Percentiles rank a stretch among this genome's conserved stretches.
Evolutionary conservation across 92 coral and sea anemone species (phyloP).

Genomic region (Zoanthus gigantus): DNA sequence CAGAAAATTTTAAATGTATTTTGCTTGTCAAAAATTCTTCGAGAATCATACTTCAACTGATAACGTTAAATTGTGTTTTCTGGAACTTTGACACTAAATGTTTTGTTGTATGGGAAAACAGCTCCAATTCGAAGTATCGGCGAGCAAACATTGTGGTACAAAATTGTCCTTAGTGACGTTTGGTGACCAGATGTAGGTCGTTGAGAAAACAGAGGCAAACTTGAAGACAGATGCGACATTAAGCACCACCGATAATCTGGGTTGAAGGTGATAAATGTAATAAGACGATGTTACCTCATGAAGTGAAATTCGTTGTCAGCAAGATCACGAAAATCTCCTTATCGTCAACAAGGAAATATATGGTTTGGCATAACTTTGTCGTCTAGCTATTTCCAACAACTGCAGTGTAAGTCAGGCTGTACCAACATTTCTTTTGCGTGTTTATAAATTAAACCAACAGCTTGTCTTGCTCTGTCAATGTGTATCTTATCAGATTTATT

Average conservation of each 20-base stretch:
- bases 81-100: neutral
- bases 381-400: neutral
- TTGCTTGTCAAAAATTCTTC: too few species aligned
- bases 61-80: too few species aligned
- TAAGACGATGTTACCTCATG: constrained; percentile 8
- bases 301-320: constrained; percentile 4
- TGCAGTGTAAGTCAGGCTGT: neutral
- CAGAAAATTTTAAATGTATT: too few species aligned
- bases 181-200: constrained; percentile 1
- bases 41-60: too few species aligned
- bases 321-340: constrained; percentile 29
- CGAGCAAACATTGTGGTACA: neutral
- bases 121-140: neutral
- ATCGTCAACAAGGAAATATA: neutral
- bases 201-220: neutral
- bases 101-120: neutral
- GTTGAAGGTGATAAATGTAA: constrained; percentile 20
- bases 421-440: constrained; percentile 6
- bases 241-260: neutral
- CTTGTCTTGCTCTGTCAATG: neutral
- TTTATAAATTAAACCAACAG: neutral
- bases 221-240: neutral
- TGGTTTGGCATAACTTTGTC: neutral
- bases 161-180: neutral
- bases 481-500: constrained; percentile 19